Evolutionary conservation across 2,888 invertebrate species (phyloP).

Genomic region (Piscicola geometra): DNA sequence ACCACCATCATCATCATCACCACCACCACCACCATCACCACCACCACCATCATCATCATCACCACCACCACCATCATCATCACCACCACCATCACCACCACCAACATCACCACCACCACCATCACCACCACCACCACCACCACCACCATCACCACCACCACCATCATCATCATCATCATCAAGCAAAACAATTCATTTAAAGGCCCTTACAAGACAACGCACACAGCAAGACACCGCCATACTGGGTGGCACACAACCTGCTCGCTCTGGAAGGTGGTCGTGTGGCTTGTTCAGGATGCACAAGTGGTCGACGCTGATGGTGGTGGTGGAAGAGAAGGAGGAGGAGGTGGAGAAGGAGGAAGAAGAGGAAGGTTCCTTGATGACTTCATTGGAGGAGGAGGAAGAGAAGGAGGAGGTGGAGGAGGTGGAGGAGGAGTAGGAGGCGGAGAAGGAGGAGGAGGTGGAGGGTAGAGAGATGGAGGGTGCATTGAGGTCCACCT

Average conservation of each 20-base stretch:
- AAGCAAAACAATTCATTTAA: neutral
- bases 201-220: too few species aligned
- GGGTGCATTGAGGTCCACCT: neutral
- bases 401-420: neutral
- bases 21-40: neutral
- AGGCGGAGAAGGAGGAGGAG: neutral
- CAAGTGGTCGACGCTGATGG: neutral
- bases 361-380: too few species aligned
- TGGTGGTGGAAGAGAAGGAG: too few species aligned
- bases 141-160: neutral
- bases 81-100: slow-evolving; percentile 8
- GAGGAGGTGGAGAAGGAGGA: too few species aligned
- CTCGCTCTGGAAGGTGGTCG: too few species aligned
- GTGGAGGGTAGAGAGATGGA: neutral
- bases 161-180: too few species aligned
- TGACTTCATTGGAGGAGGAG: too few species aligned
- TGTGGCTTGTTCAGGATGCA: slow-evolving; percentile 1
- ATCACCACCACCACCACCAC: neutral
- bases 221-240: too few species aligned
- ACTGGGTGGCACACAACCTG: too few species aligned
- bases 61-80: neutral
- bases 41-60: neutral
- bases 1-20: neutral
- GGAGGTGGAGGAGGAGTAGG: neutral
- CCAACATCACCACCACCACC: neutral